Conservation (phyloP, 2,888 invertebrate genomes). For the Oegoconia quadripuncta region DNA sequence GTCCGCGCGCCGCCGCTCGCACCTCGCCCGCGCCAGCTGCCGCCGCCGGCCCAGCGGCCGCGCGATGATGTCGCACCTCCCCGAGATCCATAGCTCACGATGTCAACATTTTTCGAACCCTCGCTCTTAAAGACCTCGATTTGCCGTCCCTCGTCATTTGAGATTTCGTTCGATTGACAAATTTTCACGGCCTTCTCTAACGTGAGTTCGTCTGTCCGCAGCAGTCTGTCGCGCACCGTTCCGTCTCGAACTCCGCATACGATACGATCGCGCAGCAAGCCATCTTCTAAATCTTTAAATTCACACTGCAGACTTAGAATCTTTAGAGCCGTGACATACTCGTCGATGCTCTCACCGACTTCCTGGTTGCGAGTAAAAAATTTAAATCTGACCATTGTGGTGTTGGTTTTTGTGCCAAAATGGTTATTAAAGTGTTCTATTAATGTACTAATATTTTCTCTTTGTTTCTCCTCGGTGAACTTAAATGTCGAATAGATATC, state of each 20-base stretch:
- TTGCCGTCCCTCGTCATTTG: constrained; percentile 6
- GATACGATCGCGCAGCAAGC: constrained; percentile 19
- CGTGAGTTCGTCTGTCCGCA: constrained; percentile 12
- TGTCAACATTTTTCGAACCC: neutral
- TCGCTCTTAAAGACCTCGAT: neutral
- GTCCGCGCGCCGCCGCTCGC: too few species aligned
- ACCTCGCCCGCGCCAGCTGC: neutral
- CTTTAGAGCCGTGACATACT: constrained; percentile 24
- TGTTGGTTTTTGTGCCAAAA: constrained; percentile 23
- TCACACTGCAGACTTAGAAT: constrained; percentile 20
- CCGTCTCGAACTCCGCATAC: constrained; percentile 13
- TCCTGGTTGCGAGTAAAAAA: constrained; percentile 24
- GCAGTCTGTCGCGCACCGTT: constrained; percentile 4
- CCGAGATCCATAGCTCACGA: neutral
- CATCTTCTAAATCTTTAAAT: constrained; percentile 16
- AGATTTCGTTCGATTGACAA: constrained; percentile 16
- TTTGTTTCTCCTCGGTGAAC: constrained; percentile 12
- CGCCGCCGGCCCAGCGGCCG: neutral
- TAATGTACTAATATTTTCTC: constrained; percentile 16
- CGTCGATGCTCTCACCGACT: constrained; percentile 19
- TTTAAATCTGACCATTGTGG: constrained; percentile 18
- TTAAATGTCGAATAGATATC: constrained; percentile 21
- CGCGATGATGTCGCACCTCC: neutral
- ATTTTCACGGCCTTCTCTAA: constrained; percentile 14
- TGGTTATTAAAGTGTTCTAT: constrained; percentile 20